Conservation (phyloP, 23 tunicate genomes). For the Trididemnum miniatum region DNA sequence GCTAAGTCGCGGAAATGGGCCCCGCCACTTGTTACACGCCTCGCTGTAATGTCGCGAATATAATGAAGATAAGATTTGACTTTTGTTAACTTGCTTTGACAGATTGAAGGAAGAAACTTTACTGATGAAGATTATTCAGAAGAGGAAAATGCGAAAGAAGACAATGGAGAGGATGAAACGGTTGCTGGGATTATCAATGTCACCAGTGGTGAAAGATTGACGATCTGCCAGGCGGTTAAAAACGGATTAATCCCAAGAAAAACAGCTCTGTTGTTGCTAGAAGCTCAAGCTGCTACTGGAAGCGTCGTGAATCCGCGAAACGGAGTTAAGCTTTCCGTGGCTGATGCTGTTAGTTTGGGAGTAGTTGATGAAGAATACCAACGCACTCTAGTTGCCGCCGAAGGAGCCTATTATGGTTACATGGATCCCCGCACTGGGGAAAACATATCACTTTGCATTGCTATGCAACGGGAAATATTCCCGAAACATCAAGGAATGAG, state of each 20-base stretch:
- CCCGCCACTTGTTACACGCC: no score
- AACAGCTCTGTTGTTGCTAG: conserved; percentile 79
- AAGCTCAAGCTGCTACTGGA: conserved; percentile 97
- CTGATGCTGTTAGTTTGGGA: conserved; percentile 69
- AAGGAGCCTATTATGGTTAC: conserved; percentile 93
- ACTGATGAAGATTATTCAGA: background rate
- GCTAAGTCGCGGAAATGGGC: no score
- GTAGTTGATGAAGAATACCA: conserved; percentile 63
- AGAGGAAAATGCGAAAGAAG: background rate
- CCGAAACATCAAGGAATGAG: conserved; percentile 85
- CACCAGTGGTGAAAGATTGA: conserved; percentile 86
- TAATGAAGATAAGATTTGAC: background rate
- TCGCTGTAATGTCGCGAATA: no score
- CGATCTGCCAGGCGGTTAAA: conserved; percentile 77
- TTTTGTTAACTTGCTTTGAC: background rate
- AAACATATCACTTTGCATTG: conserved; percentile 57
- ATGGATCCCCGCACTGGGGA: conserved; percentile 87
- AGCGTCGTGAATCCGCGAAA: conserved; percentile 83
- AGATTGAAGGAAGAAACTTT: background rate
- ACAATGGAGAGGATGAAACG: conserved; percentile 49
- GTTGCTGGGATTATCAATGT: conserved; percentile 93
- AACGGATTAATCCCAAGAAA: conserved; percentile 85
- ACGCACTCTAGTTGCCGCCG: conserved; percentile 64
- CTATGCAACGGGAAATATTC: conserved; percentile 82
- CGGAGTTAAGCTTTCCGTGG: conserved; percentile 78